phyloP scores from a whole-genome alignment of 2,888 invertebrate species.

The Polymixis flavicincta region DNA sequence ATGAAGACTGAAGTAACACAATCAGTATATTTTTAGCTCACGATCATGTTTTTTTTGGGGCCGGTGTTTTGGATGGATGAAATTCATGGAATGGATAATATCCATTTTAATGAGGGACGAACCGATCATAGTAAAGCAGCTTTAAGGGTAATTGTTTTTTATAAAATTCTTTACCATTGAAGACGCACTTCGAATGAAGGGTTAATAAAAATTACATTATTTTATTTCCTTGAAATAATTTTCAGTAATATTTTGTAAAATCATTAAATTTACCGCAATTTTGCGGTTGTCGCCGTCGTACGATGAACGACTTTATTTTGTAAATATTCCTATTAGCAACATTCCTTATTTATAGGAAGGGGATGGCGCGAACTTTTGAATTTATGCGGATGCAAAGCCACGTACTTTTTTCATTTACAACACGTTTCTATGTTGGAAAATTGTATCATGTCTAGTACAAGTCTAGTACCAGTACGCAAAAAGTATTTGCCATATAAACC shows the following conservation, averaged over 20 bases:
- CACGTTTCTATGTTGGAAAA: neutral
- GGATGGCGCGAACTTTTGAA: constrained; percentile 32
- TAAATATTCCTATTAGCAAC: constrained; percentile 33
- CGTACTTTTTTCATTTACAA: constrained; percentile 5
- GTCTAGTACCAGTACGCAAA: neutral
- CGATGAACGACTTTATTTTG: constrained; percentile 9
- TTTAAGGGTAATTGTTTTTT: neutral
- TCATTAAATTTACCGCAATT: constrained; percentile 33
- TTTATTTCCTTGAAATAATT: neutral
- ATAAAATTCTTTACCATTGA: neutral
- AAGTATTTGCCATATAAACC: neutral
- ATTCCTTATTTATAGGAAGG: constrained; percentile 6
- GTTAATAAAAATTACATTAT: neutral
- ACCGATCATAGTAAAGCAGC: neutral
- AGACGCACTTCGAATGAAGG: neutral
- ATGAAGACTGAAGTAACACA: no score
- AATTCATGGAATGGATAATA: no score
- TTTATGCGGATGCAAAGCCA: neutral
- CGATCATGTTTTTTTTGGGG: no score
- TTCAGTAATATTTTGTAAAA: neutral
- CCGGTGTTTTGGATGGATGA: no score
- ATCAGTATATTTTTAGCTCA: no score
- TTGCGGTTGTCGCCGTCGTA: neutral
- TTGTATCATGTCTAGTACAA: constrained; percentile 1
- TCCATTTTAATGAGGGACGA: neutral